These are phyloP conservation scores for Danio kyathit DNA, from an alignment of 2,797 vertebrate species.

Conservation along the genomic window DNA sequence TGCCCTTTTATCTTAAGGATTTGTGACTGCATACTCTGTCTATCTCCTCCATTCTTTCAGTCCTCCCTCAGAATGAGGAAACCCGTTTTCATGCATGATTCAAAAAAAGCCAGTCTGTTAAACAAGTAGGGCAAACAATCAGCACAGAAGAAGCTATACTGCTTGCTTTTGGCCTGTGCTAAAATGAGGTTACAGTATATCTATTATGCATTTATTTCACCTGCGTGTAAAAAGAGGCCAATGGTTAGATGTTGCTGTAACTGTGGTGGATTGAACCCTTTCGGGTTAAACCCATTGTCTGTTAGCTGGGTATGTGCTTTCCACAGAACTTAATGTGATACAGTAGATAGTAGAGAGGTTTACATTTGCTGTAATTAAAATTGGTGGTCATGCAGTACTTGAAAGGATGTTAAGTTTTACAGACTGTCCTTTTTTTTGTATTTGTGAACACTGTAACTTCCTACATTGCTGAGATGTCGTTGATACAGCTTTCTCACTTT, in stretches of 20 bases:
- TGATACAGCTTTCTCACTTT: conserved; percentile 47
- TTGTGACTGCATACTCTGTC: background rate
- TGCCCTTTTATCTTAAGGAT: background rate
- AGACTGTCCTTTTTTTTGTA: background rate
- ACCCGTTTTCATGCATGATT: background rate
- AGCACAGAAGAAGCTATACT: background rate
- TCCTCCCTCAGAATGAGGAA: background rate
- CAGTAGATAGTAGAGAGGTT: background rate
- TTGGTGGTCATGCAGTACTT: background rate
- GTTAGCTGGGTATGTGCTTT: background rate
- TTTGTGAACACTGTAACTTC: conserved; percentile 5
- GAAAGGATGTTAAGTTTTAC: background rate
- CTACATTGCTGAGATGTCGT: conserved; percentile 47
- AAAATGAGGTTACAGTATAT: background rate
- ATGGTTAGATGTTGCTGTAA: conserved; percentile 9
- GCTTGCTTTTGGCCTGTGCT: background rate
- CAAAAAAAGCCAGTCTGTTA: background rate
- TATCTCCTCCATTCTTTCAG: background rate
- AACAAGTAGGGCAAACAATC: background rate
- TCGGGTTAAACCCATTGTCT: background rate
- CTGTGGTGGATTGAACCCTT: conserved; percentile 3
- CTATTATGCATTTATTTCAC: background rate
- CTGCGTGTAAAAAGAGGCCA: background rate
- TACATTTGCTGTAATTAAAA: conserved; percentile 6
- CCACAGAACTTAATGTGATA: background rate